Evolutionary conservation across 2,113 vertebrate genomes (phyloP), one percentile per base, ranked within the genome.

Genomic region (Scopus umbretta): DNA sequence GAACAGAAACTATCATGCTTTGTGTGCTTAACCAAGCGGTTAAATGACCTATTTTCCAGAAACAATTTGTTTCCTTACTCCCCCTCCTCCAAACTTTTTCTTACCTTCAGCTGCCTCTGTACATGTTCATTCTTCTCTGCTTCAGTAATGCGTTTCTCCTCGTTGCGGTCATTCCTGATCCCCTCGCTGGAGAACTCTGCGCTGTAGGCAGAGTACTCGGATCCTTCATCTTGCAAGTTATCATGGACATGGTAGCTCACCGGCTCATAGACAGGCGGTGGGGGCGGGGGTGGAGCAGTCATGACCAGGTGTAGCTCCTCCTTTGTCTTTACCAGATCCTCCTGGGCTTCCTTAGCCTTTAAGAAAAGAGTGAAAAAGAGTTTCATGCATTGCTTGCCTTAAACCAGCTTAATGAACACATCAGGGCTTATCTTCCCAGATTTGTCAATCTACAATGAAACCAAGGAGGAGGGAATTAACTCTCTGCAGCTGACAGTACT

Each of bases 121-220:
- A 99, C 99, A 0, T 99, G 99, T 63, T 99, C 98, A 1, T 99
- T 99, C 98, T 99, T 99, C 98, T 99, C 98, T 0, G 99, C 99
- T 96, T 99, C 99, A 0, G 99, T 99, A 68, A 99, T 56, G 21
- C 99, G 98, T 6, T 99, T 97, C 98, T 99, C 99, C 96, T 99
- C 99, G 0, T 98, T 97, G 96, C 99, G 99, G 98, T 99, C 98
- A 4, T 98, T 99, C 72, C 97, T 91, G 97, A 99, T 98, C 72
- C 98, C 99, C 40, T 99, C 99, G 0, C 90, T 98, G 42, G 97
- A 98, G 86, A 99, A 98, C 92, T 99, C 99, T 0, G 99, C 99
- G 1, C 99, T 99, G 98, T 98, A 98, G 95, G 95, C 98, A n/a
- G 97, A 98, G 96, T 96, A 81, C 97, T 98, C 99, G 0, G 98